phyloP scores from a whole-genome alignment of 2,113 vertebrate genomes.

The Morphnarchus princeps region DNA sequence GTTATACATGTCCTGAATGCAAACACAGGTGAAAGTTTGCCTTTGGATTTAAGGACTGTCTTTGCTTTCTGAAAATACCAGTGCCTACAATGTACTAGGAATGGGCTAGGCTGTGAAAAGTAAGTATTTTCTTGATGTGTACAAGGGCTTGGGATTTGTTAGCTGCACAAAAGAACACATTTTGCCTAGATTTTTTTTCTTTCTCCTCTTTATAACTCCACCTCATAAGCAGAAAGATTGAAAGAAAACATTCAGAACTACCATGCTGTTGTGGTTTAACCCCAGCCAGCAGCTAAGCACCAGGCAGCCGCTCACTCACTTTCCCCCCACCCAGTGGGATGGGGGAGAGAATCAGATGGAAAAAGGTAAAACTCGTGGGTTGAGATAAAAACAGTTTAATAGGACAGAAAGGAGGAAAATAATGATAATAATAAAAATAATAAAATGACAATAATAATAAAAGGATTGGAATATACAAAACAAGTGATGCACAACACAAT shows the following conservation, averaged over 20 bases:
- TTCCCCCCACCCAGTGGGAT: too few species aligned
- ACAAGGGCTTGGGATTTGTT: background rate
- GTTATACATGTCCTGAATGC: background rate
- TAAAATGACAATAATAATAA: too few species aligned
- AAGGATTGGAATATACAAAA: too few species aligned
- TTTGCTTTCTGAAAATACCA: background rate
- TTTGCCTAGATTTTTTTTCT: background rate
- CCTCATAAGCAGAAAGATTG: background rate
- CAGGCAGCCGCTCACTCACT: too few species aligned
- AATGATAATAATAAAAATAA: too few species aligned
- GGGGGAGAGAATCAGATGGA: too few species aligned
- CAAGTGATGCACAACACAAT: too few species aligned
- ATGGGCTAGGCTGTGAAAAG: background rate
- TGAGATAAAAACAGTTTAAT: too few species aligned
- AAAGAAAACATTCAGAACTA: background rate
- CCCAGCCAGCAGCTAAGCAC: too few species aligned
- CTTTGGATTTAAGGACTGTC: background rate
- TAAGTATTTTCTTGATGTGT: background rate
- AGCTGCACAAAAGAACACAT: background rate
- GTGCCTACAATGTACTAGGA: background rate
- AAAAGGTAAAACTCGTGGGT: too few species aligned
- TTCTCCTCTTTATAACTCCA: background rate
- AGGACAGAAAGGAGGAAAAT: too few species aligned
- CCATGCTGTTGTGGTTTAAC: background rate
- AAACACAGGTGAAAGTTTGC: background rate